A percentile compares a stretch with the other conserved stretches of the same genome.
Evolutionary conservation across 2,888 invertebrate genomes (phyloP).

Genomic region (Macrophya annulata): DNA sequence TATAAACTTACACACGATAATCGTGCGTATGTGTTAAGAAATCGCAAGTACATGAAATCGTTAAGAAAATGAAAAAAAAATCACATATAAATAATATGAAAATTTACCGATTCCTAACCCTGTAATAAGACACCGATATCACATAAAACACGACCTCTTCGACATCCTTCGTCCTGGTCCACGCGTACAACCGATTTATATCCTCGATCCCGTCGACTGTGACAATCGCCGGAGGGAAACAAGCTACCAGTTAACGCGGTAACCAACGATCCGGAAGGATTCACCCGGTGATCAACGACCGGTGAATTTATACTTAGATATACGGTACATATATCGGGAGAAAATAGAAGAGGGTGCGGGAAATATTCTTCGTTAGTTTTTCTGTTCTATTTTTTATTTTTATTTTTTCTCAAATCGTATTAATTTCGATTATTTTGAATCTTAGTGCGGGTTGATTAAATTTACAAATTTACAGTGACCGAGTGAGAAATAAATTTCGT

Average conservation of each 20-base stretch:
- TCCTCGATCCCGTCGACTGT: conserved; percentile 62
- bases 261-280: conserved; percentile 70
- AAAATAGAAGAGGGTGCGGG: neutral
- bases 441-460: neutral
- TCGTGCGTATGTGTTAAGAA: neutral
- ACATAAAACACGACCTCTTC: neutral
- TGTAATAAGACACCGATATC: neutral
- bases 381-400: neutral
- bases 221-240: conserved; percentile 63
- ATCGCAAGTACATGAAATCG: neutral
- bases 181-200: conserved; percentile 53
- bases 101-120: neutral
- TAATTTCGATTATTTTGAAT: neutral
- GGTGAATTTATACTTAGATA: conserved; percentile 59
- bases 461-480: neutral
- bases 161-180: conserved; percentile 54
- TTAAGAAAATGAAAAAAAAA: neutral
- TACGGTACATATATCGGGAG: neutral
- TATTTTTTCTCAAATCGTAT: neutral
- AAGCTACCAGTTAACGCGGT: conserved; percentile 51
- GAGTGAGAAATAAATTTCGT: neutral
- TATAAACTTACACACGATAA: neutral
- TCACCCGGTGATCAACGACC: conserved; percentile 68
- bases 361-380: neutral
- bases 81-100: neutral